These are phyloP conservation scores for Cryptocephalus moraei DNA, from an alignment of 2,888 invertebrate species.

Conservation along the genomic window DNA sequence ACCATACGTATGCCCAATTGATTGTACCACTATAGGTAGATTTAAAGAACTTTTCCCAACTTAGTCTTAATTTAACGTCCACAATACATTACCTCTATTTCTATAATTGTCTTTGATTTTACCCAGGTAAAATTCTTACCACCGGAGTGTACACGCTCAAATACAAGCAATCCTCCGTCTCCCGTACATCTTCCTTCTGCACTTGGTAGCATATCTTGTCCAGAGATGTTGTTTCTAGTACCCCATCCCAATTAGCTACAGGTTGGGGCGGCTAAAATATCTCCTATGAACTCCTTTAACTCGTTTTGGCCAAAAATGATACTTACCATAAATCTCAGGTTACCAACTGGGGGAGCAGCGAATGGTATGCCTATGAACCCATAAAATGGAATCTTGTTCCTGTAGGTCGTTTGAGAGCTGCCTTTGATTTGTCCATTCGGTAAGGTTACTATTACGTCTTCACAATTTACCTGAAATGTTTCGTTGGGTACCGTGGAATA, in stretches of 20 bases:
- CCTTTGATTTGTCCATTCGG: slow-evolving; percentile 16
- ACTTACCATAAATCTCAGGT: slow-evolving; percentile 20
- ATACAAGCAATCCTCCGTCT: slow-evolving; percentile 19
- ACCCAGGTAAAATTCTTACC: slow-evolving; percentile 5
- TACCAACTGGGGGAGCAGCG: slow-evolving; percentile 21
- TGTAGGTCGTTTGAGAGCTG: slow-evolving; percentile 1
- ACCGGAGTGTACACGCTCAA: slow-evolving; percentile 19
- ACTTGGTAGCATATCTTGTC: slow-evolving; percentile 13
- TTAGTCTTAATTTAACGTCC: too few relatives aligned
- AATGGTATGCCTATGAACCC: slow-evolving; percentile 19
- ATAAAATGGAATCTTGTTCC: slow-evolving; percentile 9
- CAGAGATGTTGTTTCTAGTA: slow-evolving; percentile 13
- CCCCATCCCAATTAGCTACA: slow-evolving; percentile 14
- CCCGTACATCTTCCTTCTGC: neutral
- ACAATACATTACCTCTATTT: too few relatives aligned
- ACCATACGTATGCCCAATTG: too few relatives aligned
- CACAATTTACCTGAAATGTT: slow-evolving; percentile 5
- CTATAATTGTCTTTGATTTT: too few relatives aligned
- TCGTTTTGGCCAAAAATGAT: too few relatives aligned
- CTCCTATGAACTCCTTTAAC: too few relatives aligned
- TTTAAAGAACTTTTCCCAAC: too few relatives aligned
- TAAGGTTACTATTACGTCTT: slow-evolving; percentile 8
- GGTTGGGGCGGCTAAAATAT: slow-evolving; percentile 14
- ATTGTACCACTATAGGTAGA: too few relatives aligned
- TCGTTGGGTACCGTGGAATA: too few relatives aligned